phyloP scores from a whole-genome alignment of 2,797 vertebrate genomes.

The Danio aesculapii region DNA sequence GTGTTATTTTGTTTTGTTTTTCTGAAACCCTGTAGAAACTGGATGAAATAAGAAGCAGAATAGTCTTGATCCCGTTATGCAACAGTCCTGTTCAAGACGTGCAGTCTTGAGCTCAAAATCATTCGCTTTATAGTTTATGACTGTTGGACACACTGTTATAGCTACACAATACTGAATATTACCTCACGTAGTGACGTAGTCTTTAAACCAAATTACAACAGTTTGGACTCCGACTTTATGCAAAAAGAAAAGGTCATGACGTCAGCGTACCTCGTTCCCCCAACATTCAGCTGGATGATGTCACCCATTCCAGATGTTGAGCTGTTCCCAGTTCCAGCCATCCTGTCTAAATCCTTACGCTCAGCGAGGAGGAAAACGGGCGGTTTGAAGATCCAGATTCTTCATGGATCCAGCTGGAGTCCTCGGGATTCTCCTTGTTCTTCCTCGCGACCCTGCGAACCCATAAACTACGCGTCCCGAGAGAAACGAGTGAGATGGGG shows the following conservation, averaged over 20 bases:
- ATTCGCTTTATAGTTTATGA: neutral
- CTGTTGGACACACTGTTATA: neutral
- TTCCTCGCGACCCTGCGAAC: constrained; percentile 30
- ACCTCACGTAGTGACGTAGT: neutral
- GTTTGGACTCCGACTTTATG: neutral
- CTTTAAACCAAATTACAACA: neutral
- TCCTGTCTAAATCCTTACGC: constrained; percentile 61
- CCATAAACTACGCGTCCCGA: constrained; percentile 11
- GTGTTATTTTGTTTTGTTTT: too few relatives aligned
- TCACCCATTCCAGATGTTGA: constrained; percentile 85
- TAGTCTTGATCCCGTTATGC: neutral
- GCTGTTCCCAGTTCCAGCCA: constrained; percentile 86
- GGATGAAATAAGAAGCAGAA: neutral
- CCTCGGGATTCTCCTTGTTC: constrained; percentile 4
- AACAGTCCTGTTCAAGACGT: neutral
- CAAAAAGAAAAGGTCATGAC: constrained; percentile 8
- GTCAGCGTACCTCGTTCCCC: constrained; percentile 87
- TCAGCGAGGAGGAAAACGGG: neutral
- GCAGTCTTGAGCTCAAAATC: neutral
- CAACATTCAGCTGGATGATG: constrained; percentile 96
- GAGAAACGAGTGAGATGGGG: neutral
- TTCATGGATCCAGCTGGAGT: constrained; percentile 22
- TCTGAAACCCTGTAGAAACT: neutral
- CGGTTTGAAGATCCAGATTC: constrained; percentile 11
- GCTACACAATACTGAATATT: neutral